Percentiles rank a stretch among this genome's conserved stretches.
phyloP scores from a whole-genome alignment of 1,140 invertebrate genomes.

The Heliconius nattereri region DNA sequence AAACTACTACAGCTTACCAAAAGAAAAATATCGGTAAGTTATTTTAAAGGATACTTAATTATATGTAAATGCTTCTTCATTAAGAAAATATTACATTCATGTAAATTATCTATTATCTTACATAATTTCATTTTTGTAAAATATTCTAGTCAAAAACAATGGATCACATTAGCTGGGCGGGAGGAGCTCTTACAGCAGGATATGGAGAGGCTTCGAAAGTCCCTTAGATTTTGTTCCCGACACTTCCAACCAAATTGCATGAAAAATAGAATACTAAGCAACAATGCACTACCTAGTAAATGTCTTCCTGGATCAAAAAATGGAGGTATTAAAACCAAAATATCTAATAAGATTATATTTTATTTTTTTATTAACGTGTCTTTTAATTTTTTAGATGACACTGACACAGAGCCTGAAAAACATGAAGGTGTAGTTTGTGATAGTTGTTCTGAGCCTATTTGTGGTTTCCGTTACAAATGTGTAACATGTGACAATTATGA shows the following conservation, averaged over 20 bases:
- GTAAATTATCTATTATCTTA: neutral
- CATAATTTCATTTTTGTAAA: neutral
- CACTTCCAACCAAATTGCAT: slow-evolving; percentile 59
- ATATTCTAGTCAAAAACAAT: slow-evolving; percentile 57
- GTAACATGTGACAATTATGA: slow-evolving; percentile 91
- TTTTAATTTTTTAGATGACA: slow-evolving; percentile 45
- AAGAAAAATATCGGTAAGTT: slow-evolving; percentile 56
- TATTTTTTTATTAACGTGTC: slow-evolving; percentile 1
- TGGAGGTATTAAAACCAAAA: slow-evolving; percentile 24
- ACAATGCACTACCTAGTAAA: slow-evolving; percentile 63
- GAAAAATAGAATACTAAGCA: slow-evolving; percentile 58
- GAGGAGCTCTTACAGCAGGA: slow-evolving; percentile 56
- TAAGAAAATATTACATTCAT: no score
- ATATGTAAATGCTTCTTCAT: no score
- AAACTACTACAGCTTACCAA: slow-evolving; percentile 65
- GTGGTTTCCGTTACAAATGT: slow-evolving; percentile 93
- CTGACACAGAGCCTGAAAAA: slow-evolving; percentile 40
- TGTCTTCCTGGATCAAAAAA: slow-evolving; percentile 49
- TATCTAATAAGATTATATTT: neutral
- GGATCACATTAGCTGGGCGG: slow-evolving; percentile 61
- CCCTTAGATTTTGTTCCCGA: slow-evolving; percentile 63
- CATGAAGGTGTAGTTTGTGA: slow-evolving; percentile 88
- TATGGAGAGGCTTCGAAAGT: slow-evolving; percentile 43
- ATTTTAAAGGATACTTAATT: neutral
- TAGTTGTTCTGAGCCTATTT: slow-evolving; percentile 83